Evolutionary conservation across 2,113 vertebrate genomes (phyloP).

Genomic region (Carassius carassius): DNA sequence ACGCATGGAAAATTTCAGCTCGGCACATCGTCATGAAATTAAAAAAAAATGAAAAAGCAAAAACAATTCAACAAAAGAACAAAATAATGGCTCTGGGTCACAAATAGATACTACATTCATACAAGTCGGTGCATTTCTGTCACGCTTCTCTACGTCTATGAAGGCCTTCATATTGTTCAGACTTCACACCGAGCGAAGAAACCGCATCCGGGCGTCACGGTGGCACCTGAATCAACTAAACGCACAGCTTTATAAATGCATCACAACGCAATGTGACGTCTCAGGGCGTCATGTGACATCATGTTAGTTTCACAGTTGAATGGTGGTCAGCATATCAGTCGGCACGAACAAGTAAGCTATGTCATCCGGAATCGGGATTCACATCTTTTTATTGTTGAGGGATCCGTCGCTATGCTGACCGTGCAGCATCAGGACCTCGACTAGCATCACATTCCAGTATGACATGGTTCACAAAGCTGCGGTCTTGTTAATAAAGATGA

Average conservation of each 20-base stretch:
- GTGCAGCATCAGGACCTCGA: slow-evolving; percentile 10
- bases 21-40: slow-evolving; percentile 65
- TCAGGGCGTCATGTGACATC: slow-evolving; percentile 11
- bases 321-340: slow-evolving; percentile 24
- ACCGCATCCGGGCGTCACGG: background rate
- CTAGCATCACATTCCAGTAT: background rate
- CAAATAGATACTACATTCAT: slow-evolving; percentile 78
- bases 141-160: slow-evolving; percentile 73
- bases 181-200: slow-evolving; percentile 26
- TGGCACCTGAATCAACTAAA: slow-evolving; percentile 6
- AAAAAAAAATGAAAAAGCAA: slow-evolving; percentile 55
- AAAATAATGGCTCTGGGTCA: slow-evolving; percentile 43
- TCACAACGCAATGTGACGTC: background rate
- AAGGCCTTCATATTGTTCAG: slow-evolving; percentile 80
- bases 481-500: slow-evolving; percentile 34
- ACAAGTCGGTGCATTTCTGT: slow-evolving; percentile 78
- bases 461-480: slow-evolving; percentile 20
- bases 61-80: slow-evolving; percentile 43
- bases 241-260: slow-evolving; percentile 15
- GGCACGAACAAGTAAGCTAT: slow-evolving; percentile 23
- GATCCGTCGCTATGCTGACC: slow-evolving; percentile 15
- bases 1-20: slow-evolving; percentile 71
- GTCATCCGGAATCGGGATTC: background rate
- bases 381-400: slow-evolving; percentile 9
- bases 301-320: slow-evolving; percentile 26